Conservation (phyloP, 2,888 invertebrate genomes). For the Ferrisia virgata region DNA sequence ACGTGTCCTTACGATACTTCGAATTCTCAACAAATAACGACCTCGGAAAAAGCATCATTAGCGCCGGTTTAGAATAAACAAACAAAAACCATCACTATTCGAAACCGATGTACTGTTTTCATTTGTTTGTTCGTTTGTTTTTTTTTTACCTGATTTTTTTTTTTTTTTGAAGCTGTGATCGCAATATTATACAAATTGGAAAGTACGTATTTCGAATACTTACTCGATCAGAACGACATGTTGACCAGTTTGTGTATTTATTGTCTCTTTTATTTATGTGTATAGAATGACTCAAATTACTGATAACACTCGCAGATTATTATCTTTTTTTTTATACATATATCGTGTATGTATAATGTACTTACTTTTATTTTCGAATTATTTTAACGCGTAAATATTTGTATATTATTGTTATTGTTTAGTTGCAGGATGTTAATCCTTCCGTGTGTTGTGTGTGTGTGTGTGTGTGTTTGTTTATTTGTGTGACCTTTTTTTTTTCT, state of each 20-base stretch:
- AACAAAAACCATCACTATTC: neutral
- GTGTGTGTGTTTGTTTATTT: neutral
- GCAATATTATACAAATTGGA: slow-evolving; percentile 11
- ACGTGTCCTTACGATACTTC: slow-evolving; percentile 40
- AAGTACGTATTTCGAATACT: neutral
- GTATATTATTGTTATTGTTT: neutral
- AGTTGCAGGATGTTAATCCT: neutral
- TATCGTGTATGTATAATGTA: neutral
- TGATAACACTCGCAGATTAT: slow-evolving; percentile 24
- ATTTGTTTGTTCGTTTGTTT: neutral
- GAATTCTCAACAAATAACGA: slow-evolving; percentile 3
- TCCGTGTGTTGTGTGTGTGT: neutral
- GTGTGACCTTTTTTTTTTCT: neutral
- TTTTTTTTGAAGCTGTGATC: slow-evolving; percentile 2
- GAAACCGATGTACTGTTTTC: neutral
- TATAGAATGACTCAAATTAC: neutral
- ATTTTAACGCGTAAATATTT: neutral
- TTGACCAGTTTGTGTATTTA: neutral
- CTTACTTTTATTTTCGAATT: neutral
- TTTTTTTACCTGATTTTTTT: slow-evolving; percentile 8
- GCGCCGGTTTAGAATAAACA: slow-evolving; percentile 23
- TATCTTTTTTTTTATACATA: too few relatives aligned
- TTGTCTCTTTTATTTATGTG: slow-evolving; percentile 26
- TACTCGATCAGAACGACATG: neutral
- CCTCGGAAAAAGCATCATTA: slow-evolving; percentile 31